Evolutionary conservation across 2,888 invertebrate species (phyloP), one percentile per base, ranked within the genome.

Genomic region (Drosophila rubida): DNA sequence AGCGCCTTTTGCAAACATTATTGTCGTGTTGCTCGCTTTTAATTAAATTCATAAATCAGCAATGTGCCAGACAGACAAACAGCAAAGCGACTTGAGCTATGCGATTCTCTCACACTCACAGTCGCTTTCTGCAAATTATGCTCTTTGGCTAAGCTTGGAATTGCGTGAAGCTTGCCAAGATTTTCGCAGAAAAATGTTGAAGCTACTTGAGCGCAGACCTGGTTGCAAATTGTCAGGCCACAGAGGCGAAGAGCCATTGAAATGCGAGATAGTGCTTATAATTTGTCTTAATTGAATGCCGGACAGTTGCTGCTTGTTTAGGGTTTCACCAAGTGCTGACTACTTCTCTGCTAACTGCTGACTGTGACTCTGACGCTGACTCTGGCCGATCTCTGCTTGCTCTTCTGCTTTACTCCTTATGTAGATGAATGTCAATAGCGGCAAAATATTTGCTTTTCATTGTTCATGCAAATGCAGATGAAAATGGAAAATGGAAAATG

Each of bases 391-490:
- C 3, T 25, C 25, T 9, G 27, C 3, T 14, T 9, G 27, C 3
- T 14, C 1, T 25, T 7, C 25, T 0, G 7, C 58, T 50, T 57
- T 64, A 61, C 73, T 59, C 60, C 62, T 59, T 67, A 65, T 87
- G 78, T 53, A 77, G 83, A 75, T 88, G 88, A 84, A 88, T 84
- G 87, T 84, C 84, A 84, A 84, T 84, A 84, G 75, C 80, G 84
- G 84, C 72, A 88, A 88, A 88, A 84, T 84, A 88, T 84, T 84
- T 84, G 87, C 81, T 68, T 88, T 84, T 83, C 88, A 88, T 84
- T 88, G 84, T 84, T 84, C 80, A 88, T 80, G 84, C 78, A 75
- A 87, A 84, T 85, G 88, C 84, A 80, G 88, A 84, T 78, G 82
- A 69, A 73, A 83, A 84, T 82, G 88, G 32, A 32, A 30, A 25